Evolutionary conservation across 2,797 vertebrate genomes (phyloP).

Genomic region (Schizothorax lantsangensis): DNA sequence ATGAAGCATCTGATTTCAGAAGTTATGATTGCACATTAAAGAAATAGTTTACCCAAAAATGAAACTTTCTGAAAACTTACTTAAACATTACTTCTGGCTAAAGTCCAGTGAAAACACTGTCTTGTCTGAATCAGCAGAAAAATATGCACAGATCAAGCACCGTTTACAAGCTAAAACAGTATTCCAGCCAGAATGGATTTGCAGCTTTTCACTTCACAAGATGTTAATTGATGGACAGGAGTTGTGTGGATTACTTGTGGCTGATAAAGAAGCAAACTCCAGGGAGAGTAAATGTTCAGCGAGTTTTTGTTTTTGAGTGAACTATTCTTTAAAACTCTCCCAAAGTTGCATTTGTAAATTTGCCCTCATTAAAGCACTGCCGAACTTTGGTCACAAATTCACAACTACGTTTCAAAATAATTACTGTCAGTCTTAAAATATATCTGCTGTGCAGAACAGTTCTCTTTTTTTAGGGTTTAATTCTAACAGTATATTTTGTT

Average conservation of each 20-base stretch:
- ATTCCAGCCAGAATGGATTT: background rate
- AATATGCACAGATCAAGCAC: too few species aligned
- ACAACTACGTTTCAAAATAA: background rate
- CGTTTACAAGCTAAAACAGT: too few species aligned
- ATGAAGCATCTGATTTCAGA: background rate
- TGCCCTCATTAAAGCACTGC: background rate
- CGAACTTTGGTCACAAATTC: background rate
- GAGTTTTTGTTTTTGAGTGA: background rate
- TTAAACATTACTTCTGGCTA: too few species aligned
- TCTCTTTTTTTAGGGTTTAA: background rate
- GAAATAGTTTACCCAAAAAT: too few species aligned
- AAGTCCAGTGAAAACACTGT: too few species aligned
- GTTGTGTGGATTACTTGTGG: background rate
- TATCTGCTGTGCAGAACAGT: background rate
- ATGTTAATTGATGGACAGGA: background rate
- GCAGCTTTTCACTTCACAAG: background rate
- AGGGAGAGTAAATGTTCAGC: background rate
- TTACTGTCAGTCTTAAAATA: background rate
- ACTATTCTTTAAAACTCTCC: background rate
- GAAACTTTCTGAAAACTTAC: too few species aligned
- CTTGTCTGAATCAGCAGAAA: too few species aligned
- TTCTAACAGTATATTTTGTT: background rate
- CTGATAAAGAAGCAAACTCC: background rate
- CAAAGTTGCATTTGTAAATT: background rate
- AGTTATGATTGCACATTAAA: background rate